Percentiles rank a stretch among this genome's conserved stretches.
These are phyloP conservation scores for Prionace glauca DNA, from an alignment of 2,797 vertebrate species.

Conservation along the genomic window DNA sequence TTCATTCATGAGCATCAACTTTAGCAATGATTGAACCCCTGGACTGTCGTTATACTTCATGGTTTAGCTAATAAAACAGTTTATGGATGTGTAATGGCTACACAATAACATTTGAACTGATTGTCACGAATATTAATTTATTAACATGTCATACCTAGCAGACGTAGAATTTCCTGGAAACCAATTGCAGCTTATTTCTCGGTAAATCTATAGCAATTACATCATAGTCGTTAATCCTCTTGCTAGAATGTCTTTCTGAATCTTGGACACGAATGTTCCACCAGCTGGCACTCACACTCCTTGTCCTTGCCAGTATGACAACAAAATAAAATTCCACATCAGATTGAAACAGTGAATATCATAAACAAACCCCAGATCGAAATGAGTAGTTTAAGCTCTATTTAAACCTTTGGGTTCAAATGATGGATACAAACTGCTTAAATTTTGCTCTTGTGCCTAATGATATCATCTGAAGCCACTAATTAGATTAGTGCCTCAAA, in stretches of 20 bases:
- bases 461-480: neutral
- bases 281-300: conserved; percentile 20
- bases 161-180: conserved; percentile 24
- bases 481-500: neutral
- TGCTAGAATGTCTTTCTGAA: conserved; percentile 1
- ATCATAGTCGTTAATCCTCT: conserved; percentile 34
- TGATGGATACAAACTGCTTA: conserved; percentile 24
- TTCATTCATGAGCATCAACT: neutral
- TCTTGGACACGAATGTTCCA: conserved; percentile 12
- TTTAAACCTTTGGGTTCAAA: neutral
- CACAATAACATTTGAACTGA: conserved; percentile 23
- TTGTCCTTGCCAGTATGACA: conserved; percentile 4
- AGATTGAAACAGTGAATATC: conserved; percentile 33
- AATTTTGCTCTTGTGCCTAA: conserved; percentile 21
- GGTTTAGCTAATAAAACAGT: conserved; percentile 3
- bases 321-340: conserved; percentile 38
- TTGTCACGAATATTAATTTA: conserved; percentile 21
- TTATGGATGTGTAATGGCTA: conserved; percentile 11
- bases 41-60: neutral
- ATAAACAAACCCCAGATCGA: conserved; percentile 33
- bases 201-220: conserved; percentile 31
- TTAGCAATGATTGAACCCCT: neutral
- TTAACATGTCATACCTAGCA: neutral
- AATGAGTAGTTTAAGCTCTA: neutral
- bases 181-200: conserved; percentile 27